Base-by-base conservation (phyloP, 2,888 invertebrate species). In the Acrobasis suavella region DNA sequence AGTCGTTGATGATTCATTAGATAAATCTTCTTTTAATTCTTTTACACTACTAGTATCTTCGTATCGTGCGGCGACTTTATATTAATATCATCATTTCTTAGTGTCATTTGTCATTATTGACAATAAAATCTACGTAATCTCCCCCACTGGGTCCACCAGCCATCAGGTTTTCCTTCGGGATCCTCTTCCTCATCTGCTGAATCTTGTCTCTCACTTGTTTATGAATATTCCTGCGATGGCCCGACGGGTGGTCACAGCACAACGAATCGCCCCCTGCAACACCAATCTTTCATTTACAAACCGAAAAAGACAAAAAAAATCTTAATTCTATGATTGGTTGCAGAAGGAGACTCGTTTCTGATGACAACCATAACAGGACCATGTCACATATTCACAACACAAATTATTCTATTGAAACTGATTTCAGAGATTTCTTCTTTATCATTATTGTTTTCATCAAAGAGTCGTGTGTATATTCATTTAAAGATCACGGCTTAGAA, bases 101-200 rank as follows among this genome's bases (percentile, higher is more conserved):
- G 9, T 51, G 37, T 64, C 62, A 60, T 67, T 87, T 81, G 68
- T 92, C 91, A 69, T 91, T 92, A 64, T 92, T 92, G 12, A 92
- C 91, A 2, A 92, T 71, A 50, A 92, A 92, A 65, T 92, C 91
- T 0, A 79, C 86, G 49, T 92, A 92, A 64, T 92, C 91, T 60
- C 83, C 88, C 0, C 76, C 73, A 5, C 83, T 80, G 0, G 78
- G 60, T 1, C 65, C 71, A 14, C 76, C 78, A 8, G 77, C 70
- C 64, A 92, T 56, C 17, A 92, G 79, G 67, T 92, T 89, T 64
- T 92, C 91, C 62, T 84, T 86, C 3, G 86, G 86, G 6, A 85
- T 63, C 65, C 80, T 83, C 67, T 70, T 82, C 68, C 79, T 81
- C 75, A 91, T 64, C 49, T 74, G 72, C 8, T 79, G 71, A 49